These are phyloP conservation scores for Aleiodes alternator DNA, from an alignment of 2,888 invertebrate genomes.

Conservation along the genomic window DNA sequence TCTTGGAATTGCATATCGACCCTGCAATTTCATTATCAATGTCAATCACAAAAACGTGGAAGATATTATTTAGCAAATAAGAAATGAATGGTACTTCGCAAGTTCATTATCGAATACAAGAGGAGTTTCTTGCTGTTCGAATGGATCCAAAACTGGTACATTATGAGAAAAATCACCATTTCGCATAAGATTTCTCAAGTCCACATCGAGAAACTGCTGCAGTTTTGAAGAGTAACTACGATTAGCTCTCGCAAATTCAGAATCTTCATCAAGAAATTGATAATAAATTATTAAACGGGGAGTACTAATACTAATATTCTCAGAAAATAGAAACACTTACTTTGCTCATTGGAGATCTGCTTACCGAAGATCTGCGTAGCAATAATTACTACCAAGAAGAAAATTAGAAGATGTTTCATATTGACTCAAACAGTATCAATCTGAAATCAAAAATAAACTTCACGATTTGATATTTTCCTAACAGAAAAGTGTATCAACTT, in stretches of 20 bases:
- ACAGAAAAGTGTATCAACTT: no score
- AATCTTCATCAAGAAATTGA: conserved; percentile 13
- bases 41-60: not conserved
- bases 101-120: conserved; percentile 31
- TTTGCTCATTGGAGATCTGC: conserved; percentile 41
- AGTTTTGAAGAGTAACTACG: conserved; percentile 6
- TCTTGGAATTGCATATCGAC: conserved; percentile 33
- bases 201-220: conserved; percentile 38
- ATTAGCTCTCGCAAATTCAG: not conserved
- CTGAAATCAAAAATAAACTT: not conserved
- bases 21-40: conserved; percentile 23
- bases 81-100: conserved; percentile 35
- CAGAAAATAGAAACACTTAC: not conserved
- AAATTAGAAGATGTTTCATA: conserved; percentile 53
- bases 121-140: conserved; percentile 26
- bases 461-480: not conserved
- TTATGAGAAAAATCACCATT: conserved; percentile 55
- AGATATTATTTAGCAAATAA: conserved; percentile 3
- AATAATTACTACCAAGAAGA: conserved; percentile 48
- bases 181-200: conserved; percentile 53
- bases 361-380: conserved; percentile 45
- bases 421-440: conserved; percentile 40
- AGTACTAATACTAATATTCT: no score
- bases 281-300: no score
- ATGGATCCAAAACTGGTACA: conserved; percentile 65